Base-by-base conservation (phyloP, 2,888 invertebrate species). In the Epinotia bilunana region DNA sequence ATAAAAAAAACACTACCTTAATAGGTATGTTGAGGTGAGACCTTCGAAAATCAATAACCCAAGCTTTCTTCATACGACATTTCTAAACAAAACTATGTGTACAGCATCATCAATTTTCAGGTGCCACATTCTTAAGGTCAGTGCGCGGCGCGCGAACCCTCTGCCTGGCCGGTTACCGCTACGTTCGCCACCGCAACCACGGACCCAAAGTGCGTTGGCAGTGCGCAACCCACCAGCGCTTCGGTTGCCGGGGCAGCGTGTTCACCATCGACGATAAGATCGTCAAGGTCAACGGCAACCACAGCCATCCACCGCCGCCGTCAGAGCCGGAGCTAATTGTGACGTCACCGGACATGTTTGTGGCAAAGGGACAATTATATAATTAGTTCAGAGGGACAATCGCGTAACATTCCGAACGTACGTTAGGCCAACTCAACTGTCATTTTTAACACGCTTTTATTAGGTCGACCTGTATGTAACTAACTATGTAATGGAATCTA, bases 191-290 rank as follows among this genome's bases (percentile, higher is more conserved):
- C 49, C 79, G 81, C 5, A 77, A 78, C 18, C 62, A 79, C 0
- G 86, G 85, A 0, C 4, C 46, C 13, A 88, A 84, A 65, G 84
- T 80, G 0, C 77, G 88, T 0, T 88, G 89, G 89, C 79, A 80
- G 73, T 88, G 88, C 72, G 80, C 83, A 0, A 82, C 85, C 0
- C 82, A 86, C 65, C 83, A 84, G 53, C 81, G 74, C 20, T 79
- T 74, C 11, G 83, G 85, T 0, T 90, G 90, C 74, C 79, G 72
- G 0, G 89, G 87, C 0, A 76, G 77, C 7, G 55, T 88, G 6
- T 74, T 79, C 53, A 88, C 87, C 3, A 9, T 80, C 4, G 75
- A 77, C 5, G 76, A 81, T 33, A 61, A 68, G 5, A 55, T 85
- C 6, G 20, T 83, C 4, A 76, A 76, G 33, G 73, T 72, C 60